A percentile compares a stretch with the other conserved stretches of the same genome.
These are phyloP conservation scores for Paracanthobrama guichenoti DNA, from an alignment of 2,113 vertebrate species.

Conservation along the genomic window DNA sequence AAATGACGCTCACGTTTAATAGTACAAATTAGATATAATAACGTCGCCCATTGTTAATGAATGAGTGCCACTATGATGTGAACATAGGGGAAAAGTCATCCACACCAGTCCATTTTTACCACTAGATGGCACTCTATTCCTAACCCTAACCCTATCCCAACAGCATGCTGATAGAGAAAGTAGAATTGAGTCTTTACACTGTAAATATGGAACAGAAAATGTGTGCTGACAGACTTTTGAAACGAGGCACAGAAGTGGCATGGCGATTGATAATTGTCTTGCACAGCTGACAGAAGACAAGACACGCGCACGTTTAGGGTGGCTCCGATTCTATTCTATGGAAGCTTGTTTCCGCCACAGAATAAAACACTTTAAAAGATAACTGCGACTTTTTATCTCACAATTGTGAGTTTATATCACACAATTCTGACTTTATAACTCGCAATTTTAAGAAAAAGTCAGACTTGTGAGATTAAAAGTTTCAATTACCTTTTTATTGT, in stretches of 20 bases:
- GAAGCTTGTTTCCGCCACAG: too few species aligned
- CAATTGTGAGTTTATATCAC: too few species aligned
- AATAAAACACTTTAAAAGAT: too few species aligned
- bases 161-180: background rate
- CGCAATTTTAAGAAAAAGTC: too few species aligned
- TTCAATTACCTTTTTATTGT: too few species aligned
- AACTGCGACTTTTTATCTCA: too few species aligned
- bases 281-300: background rate
- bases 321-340: background rate
- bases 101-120: conserved; percentile 11
- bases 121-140: conserved; percentile 51
- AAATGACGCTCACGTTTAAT: conserved; percentile 13
- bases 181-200: background rate
- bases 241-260: background rate
- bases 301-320: background rate
- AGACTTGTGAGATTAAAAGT: too few species aligned
- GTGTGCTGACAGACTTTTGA: background rate
- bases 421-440: too few species aligned
- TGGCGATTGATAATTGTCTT: background rate
- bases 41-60: background rate
- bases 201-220: background rate
- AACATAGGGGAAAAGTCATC: background rate
- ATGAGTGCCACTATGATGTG: background rate
- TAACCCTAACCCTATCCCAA: background rate
- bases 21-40: background rate